Base-by-base conservation (phyloP, 2,888 invertebrate genomes). In the Drosophila basisetae region DNA sequence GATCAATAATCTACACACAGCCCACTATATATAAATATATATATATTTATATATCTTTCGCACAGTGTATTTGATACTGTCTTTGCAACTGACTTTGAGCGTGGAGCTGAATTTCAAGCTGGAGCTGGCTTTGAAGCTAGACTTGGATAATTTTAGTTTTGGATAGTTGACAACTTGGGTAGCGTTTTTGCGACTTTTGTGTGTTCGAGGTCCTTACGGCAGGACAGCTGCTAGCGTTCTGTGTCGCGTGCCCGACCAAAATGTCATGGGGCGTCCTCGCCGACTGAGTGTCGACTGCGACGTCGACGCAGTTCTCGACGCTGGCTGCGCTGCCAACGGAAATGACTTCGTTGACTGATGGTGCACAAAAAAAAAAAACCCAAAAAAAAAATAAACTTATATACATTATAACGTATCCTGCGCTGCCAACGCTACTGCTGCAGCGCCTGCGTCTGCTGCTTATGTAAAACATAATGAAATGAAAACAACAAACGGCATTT, bases 171-270 rank as follows among this genome's bases (percentile, higher is more conserved):
- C 18, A 37, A 28, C 9, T 54, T 25, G 10, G 2, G 35, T 18
- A 25, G 25, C 22, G 33, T 55, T 65, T 65, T 63, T 63, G 65
- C 56, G 39, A 28, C 22, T 58, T 52, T 43, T 35, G 47, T 67
- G 58, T 55, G 55, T 55, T 53, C 54, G 63, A 94, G 82, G 94
- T 94, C 91, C 94, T 95, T 91, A 94, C 95, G 91, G 94, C 92
- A 91, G 94, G 93, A 94, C 95, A 95, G 94, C 95, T 95, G 93
- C 95, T 94, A 92, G 94, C 89, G 82, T 95, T 95, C 90, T 95
- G 95, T 82, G 95, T 94, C 94, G 96, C 95, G 94, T 95, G 95
- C 94, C 95, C 92, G 73, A 73, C 73, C 81, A 95, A 94, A 93
- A 95, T 94, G 93, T 93, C 93, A 91, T 95, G 92, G 92, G 91